Percentiles rank a stretch among this genome's conserved stretches.
These are phyloP conservation scores for Gopherus flavomarginatus DNA, from an alignment of 2,113 vertebrate species.

Conservation along the genomic window DNA sequence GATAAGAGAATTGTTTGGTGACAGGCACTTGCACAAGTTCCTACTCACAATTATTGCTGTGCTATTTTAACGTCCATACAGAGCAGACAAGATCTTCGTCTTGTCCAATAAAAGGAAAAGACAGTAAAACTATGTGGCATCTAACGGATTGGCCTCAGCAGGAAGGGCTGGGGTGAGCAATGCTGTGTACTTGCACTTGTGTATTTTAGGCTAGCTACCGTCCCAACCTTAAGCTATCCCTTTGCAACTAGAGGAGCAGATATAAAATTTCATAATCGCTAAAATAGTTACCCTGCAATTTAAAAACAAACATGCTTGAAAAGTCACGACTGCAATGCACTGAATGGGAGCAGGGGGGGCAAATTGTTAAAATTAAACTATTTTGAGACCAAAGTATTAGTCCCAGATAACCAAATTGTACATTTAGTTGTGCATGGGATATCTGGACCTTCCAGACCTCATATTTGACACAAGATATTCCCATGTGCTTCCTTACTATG, in stretches of 20 bases:
- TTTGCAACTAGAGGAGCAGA: background rate
- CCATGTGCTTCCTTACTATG: background rate
- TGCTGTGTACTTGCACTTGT: background rate
- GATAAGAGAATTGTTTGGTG: background rate
- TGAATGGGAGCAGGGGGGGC: background rate
- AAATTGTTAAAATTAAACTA: background rate
- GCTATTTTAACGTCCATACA: background rate
- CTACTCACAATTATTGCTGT: background rate
- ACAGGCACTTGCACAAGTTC: background rate
- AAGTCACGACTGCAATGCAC: background rate
- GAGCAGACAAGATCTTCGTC: background rate
- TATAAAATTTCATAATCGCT: background rate
- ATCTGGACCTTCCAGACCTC: background rate
- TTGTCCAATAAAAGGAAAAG: background rate
- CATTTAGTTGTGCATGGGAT: too few relatives aligned
- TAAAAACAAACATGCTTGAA: background rate
- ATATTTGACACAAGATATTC: background rate
- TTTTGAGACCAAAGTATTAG: background rate
- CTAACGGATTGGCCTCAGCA: background rate
- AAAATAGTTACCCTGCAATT: too few relatives aligned
- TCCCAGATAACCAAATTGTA: background rate
- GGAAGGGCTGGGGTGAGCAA: background rate
- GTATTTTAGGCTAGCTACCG: background rate
- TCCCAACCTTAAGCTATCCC: background rate
- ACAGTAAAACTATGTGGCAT: background rate